Conservation (phyloP, 2,113 vertebrate species). For the Plecotus auritus region DNA sequence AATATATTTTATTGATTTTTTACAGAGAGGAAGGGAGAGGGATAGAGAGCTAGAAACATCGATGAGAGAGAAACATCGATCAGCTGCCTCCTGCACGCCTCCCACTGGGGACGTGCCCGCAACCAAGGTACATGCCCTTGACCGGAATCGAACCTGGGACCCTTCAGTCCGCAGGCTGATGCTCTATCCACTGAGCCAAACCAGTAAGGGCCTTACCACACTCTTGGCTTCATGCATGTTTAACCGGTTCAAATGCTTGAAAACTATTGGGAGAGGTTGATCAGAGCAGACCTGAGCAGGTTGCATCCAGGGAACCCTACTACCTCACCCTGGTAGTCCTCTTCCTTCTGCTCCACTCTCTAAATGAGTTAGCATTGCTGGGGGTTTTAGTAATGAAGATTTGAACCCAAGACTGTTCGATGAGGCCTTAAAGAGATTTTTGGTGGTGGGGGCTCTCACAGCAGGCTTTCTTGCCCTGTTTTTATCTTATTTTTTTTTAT, state of each 20-base stretch:
- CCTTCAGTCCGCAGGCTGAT: too few relatives aligned
- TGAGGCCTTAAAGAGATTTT: conserved; percentile 2
- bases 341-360: background rate
- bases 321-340: background rate
- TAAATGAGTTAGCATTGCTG: conserved; percentile 78
- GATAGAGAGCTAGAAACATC: too few relatives aligned
- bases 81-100: too few relatives aligned
- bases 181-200: too few relatives aligned
- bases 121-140: too few relatives aligned
- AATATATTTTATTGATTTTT: too few relatives aligned
- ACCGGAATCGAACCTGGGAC: too few relatives aligned
- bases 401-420: background rate
- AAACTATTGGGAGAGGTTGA: background rate
- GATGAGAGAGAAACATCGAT: too few relatives aligned
- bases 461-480: background rate
- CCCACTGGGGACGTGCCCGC: too few relatives aligned
- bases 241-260: background rate
- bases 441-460: background rate
- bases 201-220: too few relatives aligned
- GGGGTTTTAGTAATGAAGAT: background rate
- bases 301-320: background rate
- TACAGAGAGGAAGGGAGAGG: too few relatives aligned
- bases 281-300: background rate
- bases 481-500: too few relatives aligned
- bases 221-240: background rate